Evolutionary conservation across 2,113 vertebrate species (phyloP), one percentile per base, ranked within the genome.

Genomic region (Otocyon megalotis): DNA sequence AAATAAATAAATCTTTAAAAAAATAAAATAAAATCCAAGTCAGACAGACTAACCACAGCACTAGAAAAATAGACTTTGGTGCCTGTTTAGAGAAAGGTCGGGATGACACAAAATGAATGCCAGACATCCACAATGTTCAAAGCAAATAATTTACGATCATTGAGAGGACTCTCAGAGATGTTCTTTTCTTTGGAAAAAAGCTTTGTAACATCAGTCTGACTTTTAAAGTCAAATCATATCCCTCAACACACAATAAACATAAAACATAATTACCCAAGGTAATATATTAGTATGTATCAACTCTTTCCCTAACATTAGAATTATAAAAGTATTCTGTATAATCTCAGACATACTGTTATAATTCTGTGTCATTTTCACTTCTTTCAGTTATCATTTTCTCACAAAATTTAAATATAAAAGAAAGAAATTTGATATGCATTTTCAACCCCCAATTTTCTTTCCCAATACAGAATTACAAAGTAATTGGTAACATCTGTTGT

Each of bases 401-500:
- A 62, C 32, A 65, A 77, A 50, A 86, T 87, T 56, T 96, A 82
- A 98, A 93, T 56, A 67, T n/a, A 69, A 89, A 92, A 94, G 53
- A 60, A 92, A 69, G 19, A 86, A 82, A 89, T 69, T 77, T 88
- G 12, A n/a, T 86, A 91, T 71, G 43, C 37, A 63, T 58, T 74
- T 20, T 90, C 43, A 89, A n/a, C 16, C 22, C 22, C 5, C 26
- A 16, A 71, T 50, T 79, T 83, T 72, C 88, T 28, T 20, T 7
- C 50, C 63, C 77, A 87, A 93, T 53, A 60, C 11, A n/a, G 28
- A 95, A 93, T 37, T 93, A 67, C 53, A 65, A 96, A 97, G 30
- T 90, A 94, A 96, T 96, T 90, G 71, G 81, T 71, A 94, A 71
- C 93, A 96, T 97, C 93, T 97, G 90, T 72, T 88, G 80, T 79